Evolutionary conservation across 2,888 invertebrate genomes (phyloP).

Genomic region (Patella ulyssiponensis): DNA sequence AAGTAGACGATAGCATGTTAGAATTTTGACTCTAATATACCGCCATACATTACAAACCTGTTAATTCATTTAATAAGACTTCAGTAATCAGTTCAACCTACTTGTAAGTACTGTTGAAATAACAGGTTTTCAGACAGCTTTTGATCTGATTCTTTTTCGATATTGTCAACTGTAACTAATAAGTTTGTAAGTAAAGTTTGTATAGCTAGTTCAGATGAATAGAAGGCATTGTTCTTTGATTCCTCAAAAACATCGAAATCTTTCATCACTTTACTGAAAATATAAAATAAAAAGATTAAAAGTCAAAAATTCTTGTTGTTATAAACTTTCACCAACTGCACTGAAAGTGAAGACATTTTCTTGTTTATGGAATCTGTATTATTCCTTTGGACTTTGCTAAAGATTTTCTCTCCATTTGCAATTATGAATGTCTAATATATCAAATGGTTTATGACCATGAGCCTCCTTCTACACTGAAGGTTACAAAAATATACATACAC

Average conservation of each 20-base stretch:
- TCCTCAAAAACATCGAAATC: constrained; percentile 84
- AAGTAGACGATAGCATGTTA: no score
- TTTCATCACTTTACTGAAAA: constrained; percentile 77
- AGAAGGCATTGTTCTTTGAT: constrained; percentile 81
- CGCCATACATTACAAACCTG: no score
- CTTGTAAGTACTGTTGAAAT: constrained; percentile 55
- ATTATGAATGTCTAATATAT: no score
- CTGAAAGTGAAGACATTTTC: neutral
- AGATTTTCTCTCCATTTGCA: no score
- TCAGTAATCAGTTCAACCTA: constrained; percentile 22
- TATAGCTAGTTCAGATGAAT: constrained; percentile 68
- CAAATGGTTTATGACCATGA: no score
- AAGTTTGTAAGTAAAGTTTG: constrained; percentile 50
- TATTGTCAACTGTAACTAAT: constrained; percentile 36
- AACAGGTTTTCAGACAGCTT: constrained; percentile 31
- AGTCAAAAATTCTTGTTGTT: constrained; percentile 1
- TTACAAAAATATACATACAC: no score
- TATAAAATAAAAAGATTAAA: constrained; percentile 23
- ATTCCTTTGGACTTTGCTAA: no score
- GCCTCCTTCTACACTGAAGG: no score
- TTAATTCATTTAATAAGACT: no score
- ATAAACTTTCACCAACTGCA: neutral
- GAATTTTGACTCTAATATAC: no score
- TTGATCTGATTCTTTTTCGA: constrained; percentile 27
- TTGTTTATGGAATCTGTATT: no score